These are phyloP conservation scores for Gadopsis marmoratus DNA, from an alignment of 2,797 vertebrate genomes.

Conservation along the genomic window DNA sequence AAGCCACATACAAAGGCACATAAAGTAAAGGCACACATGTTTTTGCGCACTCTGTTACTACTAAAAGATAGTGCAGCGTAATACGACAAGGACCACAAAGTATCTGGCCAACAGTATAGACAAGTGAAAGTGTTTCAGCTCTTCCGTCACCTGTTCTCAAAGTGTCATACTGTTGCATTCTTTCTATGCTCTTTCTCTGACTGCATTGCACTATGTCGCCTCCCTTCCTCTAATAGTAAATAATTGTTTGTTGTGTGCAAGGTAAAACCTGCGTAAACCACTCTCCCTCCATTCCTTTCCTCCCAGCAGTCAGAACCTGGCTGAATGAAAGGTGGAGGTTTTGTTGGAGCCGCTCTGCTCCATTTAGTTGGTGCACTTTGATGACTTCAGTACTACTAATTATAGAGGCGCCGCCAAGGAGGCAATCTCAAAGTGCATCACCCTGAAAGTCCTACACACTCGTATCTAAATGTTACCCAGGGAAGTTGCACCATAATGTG, in stretches of 20 bases:
- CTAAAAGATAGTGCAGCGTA: conserved; percentile 23
- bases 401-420: conserved; percentile 65
- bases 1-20: conserved; percentile 27
- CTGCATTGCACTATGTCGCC: background rate
- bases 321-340: conserved; percentile 46
- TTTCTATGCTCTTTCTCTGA: background rate
- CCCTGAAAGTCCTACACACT: conserved; percentile 53
- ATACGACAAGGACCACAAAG: conserved; percentile 31
- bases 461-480: conserved; percentile 64
- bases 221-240: background rate
- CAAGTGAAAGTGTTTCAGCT: conserved; percentile 24
- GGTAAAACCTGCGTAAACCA: background rate
- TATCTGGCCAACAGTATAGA: conserved; percentile 17
- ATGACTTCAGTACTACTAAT: conserved; percentile 72
- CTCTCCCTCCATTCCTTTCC: background rate
- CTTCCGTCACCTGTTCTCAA: conserved; percentile 7
- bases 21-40: conserved; percentile 16
- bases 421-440: conserved; percentile 69
- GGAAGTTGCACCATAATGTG: conserved; percentile 55
- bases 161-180: conserved; percentile 1
- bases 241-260: conserved; percentile 32
- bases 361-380: conserved; percentile 68
- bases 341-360: conserved; percentile 61
- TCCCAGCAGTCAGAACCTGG: conserved; percentile 9
- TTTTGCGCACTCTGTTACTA: conserved; percentile 29